Conservation (phyloP, 2,797 vertebrate genomes). For the Amblyraja radiata region DNA sequence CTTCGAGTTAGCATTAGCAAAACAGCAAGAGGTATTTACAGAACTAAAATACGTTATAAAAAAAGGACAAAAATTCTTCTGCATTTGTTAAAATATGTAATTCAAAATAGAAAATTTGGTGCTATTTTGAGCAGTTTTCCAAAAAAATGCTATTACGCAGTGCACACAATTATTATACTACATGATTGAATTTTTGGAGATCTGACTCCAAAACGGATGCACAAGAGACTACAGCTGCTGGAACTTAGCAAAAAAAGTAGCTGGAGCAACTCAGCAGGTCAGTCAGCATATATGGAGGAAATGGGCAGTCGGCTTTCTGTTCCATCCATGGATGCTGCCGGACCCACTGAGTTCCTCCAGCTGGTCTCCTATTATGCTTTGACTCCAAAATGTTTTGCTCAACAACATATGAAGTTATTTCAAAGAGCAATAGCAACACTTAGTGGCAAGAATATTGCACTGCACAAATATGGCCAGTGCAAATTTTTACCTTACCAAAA, state of each 20-base stretch:
- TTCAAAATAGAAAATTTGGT: background rate
- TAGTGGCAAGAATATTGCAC: background rate
- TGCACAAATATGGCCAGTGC: background rate
- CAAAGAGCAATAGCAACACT: background rate
- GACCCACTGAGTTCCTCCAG: background rate
- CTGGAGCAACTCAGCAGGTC: too few relatives aligned
- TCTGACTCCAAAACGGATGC: too few relatives aligned
- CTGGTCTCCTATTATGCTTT: too few relatives aligned
- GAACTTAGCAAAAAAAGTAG: too few relatives aligned
- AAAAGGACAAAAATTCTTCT: background rate
- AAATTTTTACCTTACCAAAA: background rate
- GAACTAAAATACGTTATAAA: background rate
- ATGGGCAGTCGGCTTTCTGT: too few relatives aligned
- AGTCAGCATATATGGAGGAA: too few relatives aligned
- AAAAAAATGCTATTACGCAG: too few relatives aligned
- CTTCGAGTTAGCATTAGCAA: background rate
- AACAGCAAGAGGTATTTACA: background rate
- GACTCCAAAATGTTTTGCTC: too few relatives aligned
- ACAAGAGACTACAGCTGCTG: too few relatives aligned
- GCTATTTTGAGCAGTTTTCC: too few relatives aligned
- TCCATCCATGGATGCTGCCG: background rate
- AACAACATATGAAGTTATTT: background rate
- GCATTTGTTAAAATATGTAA: background rate
- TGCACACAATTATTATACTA: too few relatives aligned
- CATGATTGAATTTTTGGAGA: too few relatives aligned